Conservation (phyloP, 1,140 invertebrate genomes). For the Bombus vancouverensis region DNA sequence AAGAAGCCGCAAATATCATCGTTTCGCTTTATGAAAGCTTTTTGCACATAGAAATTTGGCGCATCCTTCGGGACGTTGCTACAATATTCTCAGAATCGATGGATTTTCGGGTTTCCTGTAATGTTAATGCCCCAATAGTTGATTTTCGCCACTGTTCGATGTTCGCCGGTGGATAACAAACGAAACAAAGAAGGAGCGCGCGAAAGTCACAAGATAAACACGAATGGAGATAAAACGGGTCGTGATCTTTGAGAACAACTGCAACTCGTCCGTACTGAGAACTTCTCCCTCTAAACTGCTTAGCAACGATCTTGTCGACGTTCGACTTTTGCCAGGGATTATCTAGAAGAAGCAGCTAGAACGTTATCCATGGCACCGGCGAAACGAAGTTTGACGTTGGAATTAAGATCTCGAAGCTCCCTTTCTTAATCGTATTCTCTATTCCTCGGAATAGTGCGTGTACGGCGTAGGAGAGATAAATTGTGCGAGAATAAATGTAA, state of each 20-base stretch:
- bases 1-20: not conserved
- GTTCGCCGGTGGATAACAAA: not conserved
- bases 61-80: no score
- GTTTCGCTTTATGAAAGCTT: not conserved
- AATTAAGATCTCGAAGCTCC: not conserved
- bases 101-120: not conserved
- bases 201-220: not conserved
- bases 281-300: not conserved
- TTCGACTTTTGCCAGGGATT: not conserved
- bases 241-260: not conserved
- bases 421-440: not conserved
- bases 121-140: not conserved
- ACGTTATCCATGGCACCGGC: not conserved
- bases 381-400: not conserved
- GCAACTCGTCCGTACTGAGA: not conserved
- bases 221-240: not conserved
- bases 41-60: no score
- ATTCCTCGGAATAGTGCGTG: no score
- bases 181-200: not conserved
- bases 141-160: not conserved
- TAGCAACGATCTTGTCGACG: not conserved
- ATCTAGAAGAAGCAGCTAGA: not conserved
- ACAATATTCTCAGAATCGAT: not conserved
- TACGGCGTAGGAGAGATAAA: no score
- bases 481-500: no score